Evolutionary conservation across 2,113 vertebrate species (phyloP).

Genomic region (Parus major): DNA sequence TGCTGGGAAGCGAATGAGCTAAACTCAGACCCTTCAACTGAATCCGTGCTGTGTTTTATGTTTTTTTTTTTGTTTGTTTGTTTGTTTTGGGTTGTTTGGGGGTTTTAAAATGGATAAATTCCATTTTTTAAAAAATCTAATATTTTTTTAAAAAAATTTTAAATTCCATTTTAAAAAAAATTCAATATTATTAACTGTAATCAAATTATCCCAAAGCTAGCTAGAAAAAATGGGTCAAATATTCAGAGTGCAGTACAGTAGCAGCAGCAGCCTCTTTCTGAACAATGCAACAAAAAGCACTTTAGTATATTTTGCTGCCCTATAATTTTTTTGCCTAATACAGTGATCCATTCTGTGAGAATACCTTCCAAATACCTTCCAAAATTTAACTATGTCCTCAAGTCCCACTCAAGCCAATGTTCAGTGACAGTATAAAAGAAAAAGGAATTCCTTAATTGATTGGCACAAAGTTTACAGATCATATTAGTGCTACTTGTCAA

Average conservation of each 20-base stretch:
- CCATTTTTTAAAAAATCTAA: no score
- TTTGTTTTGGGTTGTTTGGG: not conserved
- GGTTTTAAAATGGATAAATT: not conserved
- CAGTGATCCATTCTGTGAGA: not conserved
- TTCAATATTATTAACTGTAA: not conserved
- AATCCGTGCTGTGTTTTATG: accelerated
- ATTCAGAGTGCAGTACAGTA: not conserved
- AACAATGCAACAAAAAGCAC: not conserved
- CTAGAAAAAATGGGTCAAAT: not conserved
- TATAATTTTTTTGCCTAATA: not conserved
- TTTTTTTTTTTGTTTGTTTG: not conserved
- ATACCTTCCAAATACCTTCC: not conserved
- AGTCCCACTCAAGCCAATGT: not conserved
- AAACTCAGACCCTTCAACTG: not conserved
- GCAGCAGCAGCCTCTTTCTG: not conserved
- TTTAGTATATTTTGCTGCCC: not conserved
- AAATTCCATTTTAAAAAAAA: not conserved
- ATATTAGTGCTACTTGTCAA: not conserved
- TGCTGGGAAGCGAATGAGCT: not conserved
- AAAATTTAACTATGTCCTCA: not conserved
- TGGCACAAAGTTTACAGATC: not conserved
- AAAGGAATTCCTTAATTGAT: not conserved
- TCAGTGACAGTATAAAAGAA: not conserved
- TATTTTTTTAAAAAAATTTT: no score
- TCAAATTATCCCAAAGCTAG: not conserved